Evolutionary conservation across 1,140 invertebrate genomes (phyloP).

Genomic region (Bombus confusus): DNA sequence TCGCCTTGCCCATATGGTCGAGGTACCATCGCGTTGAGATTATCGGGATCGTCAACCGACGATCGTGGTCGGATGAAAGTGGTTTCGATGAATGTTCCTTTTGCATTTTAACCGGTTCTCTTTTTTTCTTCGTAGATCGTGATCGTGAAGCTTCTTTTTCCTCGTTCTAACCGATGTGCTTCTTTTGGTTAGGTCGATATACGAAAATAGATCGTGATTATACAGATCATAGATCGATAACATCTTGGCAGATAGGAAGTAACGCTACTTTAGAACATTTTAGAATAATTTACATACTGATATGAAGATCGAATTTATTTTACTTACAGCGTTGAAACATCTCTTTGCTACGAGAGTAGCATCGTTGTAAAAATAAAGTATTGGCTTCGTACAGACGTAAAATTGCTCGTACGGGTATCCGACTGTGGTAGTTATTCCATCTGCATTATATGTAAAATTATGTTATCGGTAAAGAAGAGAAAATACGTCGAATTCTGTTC

Average conservation of each 20-base stretch:
- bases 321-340: too few relatives aligned
- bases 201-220: background rate
- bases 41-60: slow-evolving; percentile 20
- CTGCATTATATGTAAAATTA: too few relatives aligned
- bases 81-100: background rate
- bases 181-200: background rate
- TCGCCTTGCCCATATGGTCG: slow-evolving; percentile 8
- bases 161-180: background rate
- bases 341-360: too few relatives aligned
- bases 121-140: background rate
- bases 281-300: too few relatives aligned
- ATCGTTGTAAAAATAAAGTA: too few relatives aligned
- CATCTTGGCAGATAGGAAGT: background rate
- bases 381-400: too few relatives aligned
- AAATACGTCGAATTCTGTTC: too few relatives aligned
- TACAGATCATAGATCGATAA: background rate
- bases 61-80: background rate
- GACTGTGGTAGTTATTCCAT: too few relatives aligned
- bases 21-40: background rate
- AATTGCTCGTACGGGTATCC: too few relatives aligned
- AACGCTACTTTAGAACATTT: background rate
- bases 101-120: slow-evolving; percentile 23
- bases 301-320: too few relatives aligned
- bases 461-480: too few relatives aligned
- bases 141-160: background rate